phyloP scores from a whole-genome alignment of 1,140 invertebrate species.

The Achatina immaculata region DNA sequence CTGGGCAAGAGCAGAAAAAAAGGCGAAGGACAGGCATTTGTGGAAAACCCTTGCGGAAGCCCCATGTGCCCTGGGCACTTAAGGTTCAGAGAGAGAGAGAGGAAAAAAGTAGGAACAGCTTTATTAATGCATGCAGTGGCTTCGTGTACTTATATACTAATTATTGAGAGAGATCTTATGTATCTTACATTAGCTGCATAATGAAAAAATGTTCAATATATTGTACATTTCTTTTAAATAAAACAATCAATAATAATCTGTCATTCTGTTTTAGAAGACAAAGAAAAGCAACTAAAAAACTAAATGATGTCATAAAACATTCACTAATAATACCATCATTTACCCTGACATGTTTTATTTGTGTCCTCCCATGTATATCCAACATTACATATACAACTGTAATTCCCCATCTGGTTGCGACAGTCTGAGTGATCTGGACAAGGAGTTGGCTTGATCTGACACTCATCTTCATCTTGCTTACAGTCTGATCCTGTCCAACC shows the following conservation, averaged over 20 bases:
- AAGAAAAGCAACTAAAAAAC: neutral
- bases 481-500: slow-evolving; percentile 45
- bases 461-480: slow-evolving; percentile 42
- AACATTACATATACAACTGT: slow-evolving; percentile 39
- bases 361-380: slow-evolving; percentile 25
- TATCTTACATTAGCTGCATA: no score
- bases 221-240: neutral
- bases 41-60: no score
- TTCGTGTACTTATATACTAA: no score
- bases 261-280: neutral
- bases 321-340: neutral
- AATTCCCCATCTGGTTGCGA: slow-evolving; percentile 33
- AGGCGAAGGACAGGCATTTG: no score
- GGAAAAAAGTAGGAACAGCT: no score
- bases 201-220: no score
- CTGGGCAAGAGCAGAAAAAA: no score
- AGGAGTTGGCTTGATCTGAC: slow-evolving; percentile 14
- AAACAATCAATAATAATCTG: neutral
- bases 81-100: no score
- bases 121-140: no score
- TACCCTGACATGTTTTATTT: neutral
- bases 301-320: neutral
- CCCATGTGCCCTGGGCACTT: no score
- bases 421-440: neutral
- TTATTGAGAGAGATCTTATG: no score